phyloP scores from a whole-genome alignment of 1,140 invertebrate genomes.

The Sesamia nonagrioides region DNA sequence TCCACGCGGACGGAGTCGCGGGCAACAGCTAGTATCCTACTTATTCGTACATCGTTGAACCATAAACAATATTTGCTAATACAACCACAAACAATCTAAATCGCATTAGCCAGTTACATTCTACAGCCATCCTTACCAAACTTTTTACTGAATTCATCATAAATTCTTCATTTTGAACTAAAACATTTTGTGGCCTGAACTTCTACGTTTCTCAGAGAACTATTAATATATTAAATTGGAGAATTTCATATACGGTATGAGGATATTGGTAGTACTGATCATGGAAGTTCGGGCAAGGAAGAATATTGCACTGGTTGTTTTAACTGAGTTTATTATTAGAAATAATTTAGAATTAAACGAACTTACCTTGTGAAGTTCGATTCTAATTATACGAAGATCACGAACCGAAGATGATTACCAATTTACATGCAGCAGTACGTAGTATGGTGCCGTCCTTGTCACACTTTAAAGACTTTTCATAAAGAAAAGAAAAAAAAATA shows the following conservation, averaged over 20 bases:
- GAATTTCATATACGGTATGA: constrained; percentile 17
- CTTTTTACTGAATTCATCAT: constrained; percentile 53
- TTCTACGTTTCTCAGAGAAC: constrained; percentile 17
- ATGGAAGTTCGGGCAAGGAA: not conserved
- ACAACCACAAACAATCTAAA: not conserved
- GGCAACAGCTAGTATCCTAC: too few species aligned
- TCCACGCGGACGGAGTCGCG: too few species aligned
- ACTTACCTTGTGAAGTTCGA: too few species aligned
- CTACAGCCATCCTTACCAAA: constrained; percentile 3
- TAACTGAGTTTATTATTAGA: not conserved
- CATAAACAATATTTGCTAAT: not conserved
- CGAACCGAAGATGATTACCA: too few species aligned
- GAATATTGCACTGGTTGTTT: not conserved
- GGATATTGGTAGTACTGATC: constrained; percentile 14
- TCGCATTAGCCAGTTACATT: not conserved
- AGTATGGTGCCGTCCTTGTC: too few species aligned
- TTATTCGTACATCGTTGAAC: too few species aligned
- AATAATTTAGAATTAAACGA: too few species aligned
- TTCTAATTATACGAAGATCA: too few species aligned
- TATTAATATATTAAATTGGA: constrained; percentile 32
- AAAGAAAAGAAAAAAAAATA: too few species aligned
- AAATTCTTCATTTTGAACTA: constrained; percentile 48
- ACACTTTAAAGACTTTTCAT: too few species aligned
- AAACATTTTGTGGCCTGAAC: constrained; percentile 47
- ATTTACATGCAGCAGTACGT: too few species aligned